A percentile compares a stretch with the other conserved stretches of the same genome.
These are phyloP conservation scores for Amphipoea lucens DNA, from an alignment of 2,888 invertebrate genomes.

Conservation along the genomic window DNA sequence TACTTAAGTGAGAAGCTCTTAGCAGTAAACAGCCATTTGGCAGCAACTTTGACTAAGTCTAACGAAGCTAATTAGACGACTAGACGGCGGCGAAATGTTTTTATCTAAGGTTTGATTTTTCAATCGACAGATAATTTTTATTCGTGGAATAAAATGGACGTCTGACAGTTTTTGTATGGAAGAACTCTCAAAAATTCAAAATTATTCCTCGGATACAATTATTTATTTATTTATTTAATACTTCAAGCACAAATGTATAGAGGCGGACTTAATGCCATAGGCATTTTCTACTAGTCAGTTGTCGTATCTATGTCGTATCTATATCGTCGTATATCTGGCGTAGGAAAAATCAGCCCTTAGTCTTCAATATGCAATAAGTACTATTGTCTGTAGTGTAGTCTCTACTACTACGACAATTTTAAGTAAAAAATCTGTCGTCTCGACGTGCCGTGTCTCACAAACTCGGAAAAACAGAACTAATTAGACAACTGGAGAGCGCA, in stretches of 20 bases:
- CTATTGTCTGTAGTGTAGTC: background rate
- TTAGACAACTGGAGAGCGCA: constrained; percentile 13
- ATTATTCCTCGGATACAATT: too few relatives aligned
- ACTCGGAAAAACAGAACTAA: constrained; percentile 40
- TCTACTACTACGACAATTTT: too few relatives aligned
- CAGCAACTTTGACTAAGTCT: constrained; percentile 10
- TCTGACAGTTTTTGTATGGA: too few relatives aligned
- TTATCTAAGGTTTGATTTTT: background rate
- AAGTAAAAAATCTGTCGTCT: background rate
- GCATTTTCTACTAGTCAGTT: too few relatives aligned
- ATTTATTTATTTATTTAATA: too few relatives aligned
- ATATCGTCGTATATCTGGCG: too few relatives aligned
- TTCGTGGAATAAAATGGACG: too few relatives aligned
- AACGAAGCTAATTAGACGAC: constrained; percentile 31
- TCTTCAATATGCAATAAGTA: background rate
- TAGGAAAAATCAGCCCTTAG: background rate
- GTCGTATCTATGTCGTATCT: too few relatives aligned
- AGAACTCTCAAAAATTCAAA: too few relatives aligned
- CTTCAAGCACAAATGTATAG: too few relatives aligned
- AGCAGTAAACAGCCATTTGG: constrained; percentile 19
- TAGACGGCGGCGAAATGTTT: constrained; percentile 27
- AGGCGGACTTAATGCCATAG: too few relatives aligned
- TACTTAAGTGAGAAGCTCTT: constrained; percentile 8
- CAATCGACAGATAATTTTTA: too few relatives aligned
- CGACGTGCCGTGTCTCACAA: background rate